Evolutionary conservation across 2,797 vertebrate genomes (phyloP).

Genomic region (Sebastes wilsoni): DNA sequence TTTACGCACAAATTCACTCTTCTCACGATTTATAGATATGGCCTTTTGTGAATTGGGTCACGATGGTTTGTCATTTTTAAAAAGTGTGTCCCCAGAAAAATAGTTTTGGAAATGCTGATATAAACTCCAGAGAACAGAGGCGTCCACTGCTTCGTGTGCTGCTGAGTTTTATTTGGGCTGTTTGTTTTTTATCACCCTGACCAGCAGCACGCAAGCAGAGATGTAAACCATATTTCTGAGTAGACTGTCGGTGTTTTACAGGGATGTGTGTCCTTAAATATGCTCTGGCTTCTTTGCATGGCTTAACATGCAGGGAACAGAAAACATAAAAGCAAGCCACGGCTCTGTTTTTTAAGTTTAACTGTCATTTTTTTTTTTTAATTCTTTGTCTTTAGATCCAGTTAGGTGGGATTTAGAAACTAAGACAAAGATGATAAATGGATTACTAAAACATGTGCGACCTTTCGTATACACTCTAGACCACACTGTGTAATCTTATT

Average conservation of each 20-base stretch:
- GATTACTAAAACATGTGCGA: not conserved
- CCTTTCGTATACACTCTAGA: not conserved
- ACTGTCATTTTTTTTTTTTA: not conserved
- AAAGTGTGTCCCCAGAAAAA: not conserved
- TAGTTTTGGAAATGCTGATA: not conserved
- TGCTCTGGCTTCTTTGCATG: not conserved
- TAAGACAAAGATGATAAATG: not conserved
- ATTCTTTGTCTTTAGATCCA: not conserved
- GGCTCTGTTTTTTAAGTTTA: not conserved
- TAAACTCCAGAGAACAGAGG: not conserved
- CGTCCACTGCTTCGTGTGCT: not conserved
- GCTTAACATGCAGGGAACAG: not conserved
- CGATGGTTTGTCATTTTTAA: not conserved
- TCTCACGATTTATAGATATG: not conserved
- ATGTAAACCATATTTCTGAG: slow-evolving; percentile 28
- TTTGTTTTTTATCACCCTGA: not conserved
- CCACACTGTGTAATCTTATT: not conserved
- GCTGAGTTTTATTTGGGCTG: not conserved
- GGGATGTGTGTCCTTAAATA: slow-evolving; percentile 36
- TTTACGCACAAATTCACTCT: not conserved
- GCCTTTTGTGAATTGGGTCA: not conserved
- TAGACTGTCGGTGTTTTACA: slow-evolving; percentile 13
- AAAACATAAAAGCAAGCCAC: slow-evolving; percentile 2
- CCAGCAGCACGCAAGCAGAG: slow-evolving; percentile 7
- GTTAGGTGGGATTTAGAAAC: not conserved